Evolutionary conservation across 2,113 vertebrate species (phyloP).

Genomic region (Xenotilapia caudafasciata): DNA sequence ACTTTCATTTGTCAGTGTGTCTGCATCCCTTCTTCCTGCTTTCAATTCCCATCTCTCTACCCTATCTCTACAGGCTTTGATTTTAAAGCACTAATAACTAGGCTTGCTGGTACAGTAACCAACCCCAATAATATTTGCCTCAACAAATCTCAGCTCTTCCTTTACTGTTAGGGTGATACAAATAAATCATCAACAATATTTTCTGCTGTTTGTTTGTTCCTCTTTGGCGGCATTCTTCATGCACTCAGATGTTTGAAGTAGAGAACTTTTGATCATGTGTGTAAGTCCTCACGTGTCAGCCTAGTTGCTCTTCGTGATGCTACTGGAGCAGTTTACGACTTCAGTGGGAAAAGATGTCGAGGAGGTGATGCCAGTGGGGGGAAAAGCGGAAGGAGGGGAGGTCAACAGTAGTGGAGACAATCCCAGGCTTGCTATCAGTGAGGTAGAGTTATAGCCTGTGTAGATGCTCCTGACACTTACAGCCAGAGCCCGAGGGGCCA

Average conservation of each 20-base stretch:
- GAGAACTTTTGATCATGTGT: not conserved
- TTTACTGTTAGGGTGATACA: not conserved
- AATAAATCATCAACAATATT: not conserved
- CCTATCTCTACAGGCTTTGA: slow-evolving; percentile 14
- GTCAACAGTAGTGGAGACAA: not conserved
- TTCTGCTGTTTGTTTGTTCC: not conserved
- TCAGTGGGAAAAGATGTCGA: not conserved
- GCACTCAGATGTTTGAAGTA: not conserved
- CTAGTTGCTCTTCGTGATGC: slow-evolving; percentile 14
- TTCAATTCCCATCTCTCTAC: not conserved
- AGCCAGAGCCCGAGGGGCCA: not conserved
- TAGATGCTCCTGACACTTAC: not conserved
- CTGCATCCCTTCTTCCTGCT: not conserved
- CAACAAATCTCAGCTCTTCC: slow-evolving; percentile 14
- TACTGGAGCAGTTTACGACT: slow-evolving; percentile 18
- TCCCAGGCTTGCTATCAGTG: slow-evolving; percentile 5
- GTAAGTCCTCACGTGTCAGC: not conserved
- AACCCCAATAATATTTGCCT: not conserved
- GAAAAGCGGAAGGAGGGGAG: not conserved
- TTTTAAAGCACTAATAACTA: slow-evolving; percentile 46
- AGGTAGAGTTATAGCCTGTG: slow-evolving; percentile 37
- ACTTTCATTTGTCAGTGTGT: slow-evolving; percentile 32
- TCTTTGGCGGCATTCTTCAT: not conserved
- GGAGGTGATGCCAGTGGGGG: not conserved
- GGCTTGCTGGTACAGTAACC: slow-evolving; percentile 3